Evolutionary conservation across 2,888 invertebrate genomes (phyloP), one percentile per base, ranked within the genome.

Genomic region (Cynaeus angustus): DNA sequence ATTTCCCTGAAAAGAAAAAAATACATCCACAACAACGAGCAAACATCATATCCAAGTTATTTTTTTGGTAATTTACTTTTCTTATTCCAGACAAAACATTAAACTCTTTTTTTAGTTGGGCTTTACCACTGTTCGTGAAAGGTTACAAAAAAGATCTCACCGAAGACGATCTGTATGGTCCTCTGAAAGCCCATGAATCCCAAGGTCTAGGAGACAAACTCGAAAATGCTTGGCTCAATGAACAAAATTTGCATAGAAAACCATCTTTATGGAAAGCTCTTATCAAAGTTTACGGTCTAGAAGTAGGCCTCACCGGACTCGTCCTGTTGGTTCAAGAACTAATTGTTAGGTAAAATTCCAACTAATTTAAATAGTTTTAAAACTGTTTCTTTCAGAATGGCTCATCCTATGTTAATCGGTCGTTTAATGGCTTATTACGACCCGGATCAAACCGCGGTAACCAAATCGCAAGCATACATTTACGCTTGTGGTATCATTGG

Each of bases 401-500:
- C 66, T 1, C 77, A 78, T 52, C 80, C 80, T 1, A 16, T 79
- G 16, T 58, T 76, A 10, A 67, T 81, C 9, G 71, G 78, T 6
- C 67, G 87, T 77, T 76, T 92, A 68, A 88, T 92, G 70, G 86
- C 88, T 58, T 91, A 87, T 83, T 92, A 90, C 84, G 86, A 87
- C 4, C 86, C 87, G 0, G 84, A 74, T 81, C 85, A 81, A 85
- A 86, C 81, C 73, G 79, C 69, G 62, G 79, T 74, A 55, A 75
- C 55, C 28, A 77, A 85, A 48, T 80, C 86, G 1, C 87, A 91
- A 28, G 95, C 96, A 0, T 94, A 93, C 82, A 83, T 92, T 56
- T 94, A 93, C 82, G 94, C 95, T 0, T 88, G 86, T 0, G 91
- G 90, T 1, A 90, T 96, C 26, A 89, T 94, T 9, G 75, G 91